These are phyloP conservation scores for Erythrolamprus reginae DNA, from an alignment of 2,113 vertebrate species.

Conservation along the genomic window DNA sequence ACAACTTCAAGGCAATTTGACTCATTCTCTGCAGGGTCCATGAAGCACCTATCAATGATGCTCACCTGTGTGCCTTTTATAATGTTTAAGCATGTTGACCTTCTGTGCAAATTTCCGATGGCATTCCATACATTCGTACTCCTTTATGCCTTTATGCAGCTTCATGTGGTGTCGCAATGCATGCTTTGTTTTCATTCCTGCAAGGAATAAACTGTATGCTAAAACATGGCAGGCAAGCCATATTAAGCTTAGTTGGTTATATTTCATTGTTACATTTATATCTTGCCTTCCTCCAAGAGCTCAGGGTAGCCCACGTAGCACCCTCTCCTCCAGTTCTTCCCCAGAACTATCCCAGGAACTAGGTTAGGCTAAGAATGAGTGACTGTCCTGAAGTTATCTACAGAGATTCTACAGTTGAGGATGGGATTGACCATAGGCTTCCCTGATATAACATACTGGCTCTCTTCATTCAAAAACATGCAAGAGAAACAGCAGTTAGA, in stretches of 20 bases:
- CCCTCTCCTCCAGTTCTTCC: not conserved
- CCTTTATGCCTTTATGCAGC: constrained; percentile 97
- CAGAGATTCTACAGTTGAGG: not conserved
- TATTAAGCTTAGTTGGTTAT: not conserved
- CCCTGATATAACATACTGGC: not conserved
- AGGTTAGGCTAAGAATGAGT: not conserved
- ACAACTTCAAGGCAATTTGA: not conserved
- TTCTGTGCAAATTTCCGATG: constrained; percentile 97
- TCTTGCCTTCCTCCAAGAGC: not conserved
- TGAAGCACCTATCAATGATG: not conserved
- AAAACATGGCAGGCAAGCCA: not conserved
- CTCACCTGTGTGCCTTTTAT: constrained; percentile 93
- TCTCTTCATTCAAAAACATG: not conserved
- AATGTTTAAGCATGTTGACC: constrained; percentile 99
- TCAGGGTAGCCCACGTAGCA: not conserved
- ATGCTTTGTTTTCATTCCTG: constrained; percentile 99
- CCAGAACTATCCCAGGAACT: not conserved
- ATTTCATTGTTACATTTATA: not conserved
- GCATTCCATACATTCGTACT: constrained; percentile 94
- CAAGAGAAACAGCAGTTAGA: not conserved
- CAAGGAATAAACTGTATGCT: not conserved
- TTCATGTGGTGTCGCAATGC: constrained; percentile 98
- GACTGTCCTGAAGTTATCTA: not conserved
- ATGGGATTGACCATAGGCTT: not conserved
- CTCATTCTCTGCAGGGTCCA: not conserved